Evolutionary conservation across 2,888 invertebrate genomes (phyloP).

Genomic region (Folsomia candida): DNA sequence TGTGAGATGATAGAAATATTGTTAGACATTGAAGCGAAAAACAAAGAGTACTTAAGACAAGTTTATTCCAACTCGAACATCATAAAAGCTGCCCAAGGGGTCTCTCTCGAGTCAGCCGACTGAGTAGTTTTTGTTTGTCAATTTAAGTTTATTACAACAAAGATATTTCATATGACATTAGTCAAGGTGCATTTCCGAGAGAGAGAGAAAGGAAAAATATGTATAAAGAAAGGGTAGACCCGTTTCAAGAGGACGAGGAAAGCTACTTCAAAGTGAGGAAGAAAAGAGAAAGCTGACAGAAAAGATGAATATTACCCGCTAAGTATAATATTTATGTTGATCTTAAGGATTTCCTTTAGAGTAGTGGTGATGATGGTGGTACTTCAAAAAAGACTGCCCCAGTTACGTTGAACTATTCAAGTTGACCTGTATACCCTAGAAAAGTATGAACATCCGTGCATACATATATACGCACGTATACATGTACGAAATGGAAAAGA

Average conservation of each 20-base stretch:
- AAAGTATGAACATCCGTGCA: too few relatives aligned
- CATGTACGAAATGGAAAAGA: slow-evolving; percentile 6
- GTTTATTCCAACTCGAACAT: too few relatives aligned
- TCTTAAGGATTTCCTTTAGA: background rate
- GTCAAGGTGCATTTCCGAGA: background rate
- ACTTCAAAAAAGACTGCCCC: slow-evolving; percentile 1
- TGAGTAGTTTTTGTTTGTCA: slow-evolving; percentile 13
- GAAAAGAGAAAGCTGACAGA: background rate
- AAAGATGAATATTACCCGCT: background rate
- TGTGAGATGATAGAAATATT: too few relatives aligned
- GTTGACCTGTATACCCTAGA: background rate
- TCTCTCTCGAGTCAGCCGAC: background rate
- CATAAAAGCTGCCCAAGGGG: background rate
- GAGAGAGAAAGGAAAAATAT: background rate
- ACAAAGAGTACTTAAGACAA: too few relatives aligned
- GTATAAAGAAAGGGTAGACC: background rate
- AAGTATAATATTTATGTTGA: slow-evolving; percentile 15
- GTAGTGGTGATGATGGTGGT: background rate
- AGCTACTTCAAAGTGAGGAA: background rate
- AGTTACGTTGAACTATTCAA: background rate
- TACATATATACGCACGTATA: too few relatives aligned
- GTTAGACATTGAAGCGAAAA: too few relatives aligned
- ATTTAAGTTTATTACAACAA: slow-evolving; percentile 6
- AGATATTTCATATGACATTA: slow-evolving; percentile 11
- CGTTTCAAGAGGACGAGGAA: background rate